Evolutionary conservation across 2,888 invertebrate species (phyloP).

Genomic region (Apeira syringaria): DNA sequence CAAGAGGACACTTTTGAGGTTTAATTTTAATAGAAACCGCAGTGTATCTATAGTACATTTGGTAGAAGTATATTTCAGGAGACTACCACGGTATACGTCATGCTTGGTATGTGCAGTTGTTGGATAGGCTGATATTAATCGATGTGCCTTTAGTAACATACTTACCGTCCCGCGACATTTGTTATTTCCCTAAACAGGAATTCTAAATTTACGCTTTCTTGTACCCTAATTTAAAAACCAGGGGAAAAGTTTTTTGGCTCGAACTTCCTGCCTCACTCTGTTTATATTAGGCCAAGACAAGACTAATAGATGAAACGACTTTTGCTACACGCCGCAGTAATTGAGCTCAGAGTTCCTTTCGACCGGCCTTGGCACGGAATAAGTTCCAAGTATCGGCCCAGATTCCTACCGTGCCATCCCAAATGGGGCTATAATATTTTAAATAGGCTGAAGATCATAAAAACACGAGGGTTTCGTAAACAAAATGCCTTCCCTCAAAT

Average conservation of each 20-base stretch:
- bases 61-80: too few species aligned
- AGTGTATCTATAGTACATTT: too few species aligned
- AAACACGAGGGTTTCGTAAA: slow-evolving; percentile 52
- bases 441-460: slow-evolving; percentile 51
- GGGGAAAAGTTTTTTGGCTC: slow-evolving; percentile 19
- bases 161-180: too few species aligned
- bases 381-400: slow-evolving; percentile 31
- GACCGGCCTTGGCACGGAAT: slow-evolving; percentile 22
- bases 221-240: slow-evolving; percentile 16
- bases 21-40: too few species aligned
- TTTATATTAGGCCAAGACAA: slow-evolving; percentile 23
- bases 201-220: slow-evolving; percentile 17
- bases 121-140: too few species aligned
- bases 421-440: slow-evolving; percentile 48
- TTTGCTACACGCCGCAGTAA: slow-evolving; percentile 24
- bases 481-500: slow-evolving; percentile 49
- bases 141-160: too few species aligned
- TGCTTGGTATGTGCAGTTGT: too few species aligned
- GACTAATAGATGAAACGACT: slow-evolving; percentile 28
- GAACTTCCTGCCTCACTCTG: slow-evolving; percentile 1
- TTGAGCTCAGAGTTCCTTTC: slow-evolving; percentile 23
- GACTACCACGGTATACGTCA: too few species aligned
- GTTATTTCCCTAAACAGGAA: too few species aligned
- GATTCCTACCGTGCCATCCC: slow-evolving; percentile 32
- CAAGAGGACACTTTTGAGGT: too few species aligned